Base-by-base conservation (phyloP, 1,140 invertebrate species). In the Lutraria rhynchaena region DNA sequence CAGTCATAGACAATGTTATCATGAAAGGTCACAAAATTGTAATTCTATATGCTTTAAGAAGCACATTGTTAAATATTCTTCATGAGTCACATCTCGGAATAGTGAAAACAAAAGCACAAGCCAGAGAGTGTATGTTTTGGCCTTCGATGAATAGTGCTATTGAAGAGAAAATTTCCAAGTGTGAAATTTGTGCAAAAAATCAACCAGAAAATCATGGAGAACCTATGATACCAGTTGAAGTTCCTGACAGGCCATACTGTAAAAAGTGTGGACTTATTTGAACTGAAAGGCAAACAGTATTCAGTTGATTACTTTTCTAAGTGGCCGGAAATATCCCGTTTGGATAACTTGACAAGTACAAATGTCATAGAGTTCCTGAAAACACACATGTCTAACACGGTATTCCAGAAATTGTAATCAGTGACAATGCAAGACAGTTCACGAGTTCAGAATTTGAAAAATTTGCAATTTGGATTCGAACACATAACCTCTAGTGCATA, bases 291-390 rank as follows among this genome's bases (percentile, higher is more conserved):
- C n/a, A 37, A 37, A n/a, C 24, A 37, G 29, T 37, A 35, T 35
- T 29, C 41, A 35, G 41, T 60, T 35, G 81, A 87, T 41, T 87
- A 73, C 55, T 83, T 65, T 58, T 81, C 81, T 17, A 58, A 73
- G n/a, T 87, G 55, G 27, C 31, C 75, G 1, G 85, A 78, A 24
- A 37, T 84, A 24, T 55, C 37, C 24, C 60, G 49, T 33, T 58
- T 63, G 27, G 31, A 35, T 15, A 37, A 5, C 13, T 29, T 55
- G 37, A 22, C 63, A 71, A 60, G 29, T 35, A 9, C 82, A 19
- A 92, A 91, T 80, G 93, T 92, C 90, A 82, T 90, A 19, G 91
- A 93, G 83, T 85, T 93, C 4, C 51, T 69, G 0, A 17, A 33
- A 22, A 75, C 63, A 37, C 65, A 69, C 37, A 44, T 49, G 5